These are phyloP conservation scores for Notothenia rossii DNA, from an alignment of 2,113 vertebrate genomes.

Conservation along the genomic window DNA sequence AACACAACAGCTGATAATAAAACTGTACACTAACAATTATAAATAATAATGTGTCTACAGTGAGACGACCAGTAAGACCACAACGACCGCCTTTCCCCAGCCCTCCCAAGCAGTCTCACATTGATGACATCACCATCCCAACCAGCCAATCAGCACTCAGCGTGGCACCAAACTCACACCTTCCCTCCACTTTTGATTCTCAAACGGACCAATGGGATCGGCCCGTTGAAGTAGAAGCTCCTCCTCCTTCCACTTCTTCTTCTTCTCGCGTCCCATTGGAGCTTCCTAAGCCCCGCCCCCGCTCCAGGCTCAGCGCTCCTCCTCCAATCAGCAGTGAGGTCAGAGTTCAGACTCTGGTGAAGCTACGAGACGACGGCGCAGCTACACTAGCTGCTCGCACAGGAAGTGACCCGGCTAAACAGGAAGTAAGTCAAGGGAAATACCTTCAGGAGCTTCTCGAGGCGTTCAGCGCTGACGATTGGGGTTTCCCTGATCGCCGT, in stretches of 20 bases:
- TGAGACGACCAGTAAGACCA: conserved; percentile 85
- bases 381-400: conserved; percentile 65
- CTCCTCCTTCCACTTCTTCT: neutral
- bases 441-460: conserved; percentile 83
- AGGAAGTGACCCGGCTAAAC: neutral
- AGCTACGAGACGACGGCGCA: conserved; percentile 76
- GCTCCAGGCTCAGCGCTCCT: conserved; percentile 78
- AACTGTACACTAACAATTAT: no score
- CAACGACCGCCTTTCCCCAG: conserved; percentile 79
- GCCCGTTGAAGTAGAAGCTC: neutral
- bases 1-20: no score
- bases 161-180: neutral
- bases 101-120: conserved; percentile 46
- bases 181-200: conserved; percentile 15
- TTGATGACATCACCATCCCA: conserved; percentile 30
- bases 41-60: conserved; percentile 28
- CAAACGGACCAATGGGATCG: conserved; percentile 50
- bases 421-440: conserved; percentile 58
- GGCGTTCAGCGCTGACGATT: conserved; percentile 82
- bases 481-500: conserved; percentile 71
- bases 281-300: conserved; percentile 91
- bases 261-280: conserved; percentile 6
- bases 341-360: conserved; percentile 84
- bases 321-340: conserved; percentile 74
- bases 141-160: conserved; percentile 19